Percentiles rank a stretch among this genome's conserved stretches.
Conservation (phyloP, 92 coral and sea anemone genomes). For the Palythoa caribaeorum region DNA sequence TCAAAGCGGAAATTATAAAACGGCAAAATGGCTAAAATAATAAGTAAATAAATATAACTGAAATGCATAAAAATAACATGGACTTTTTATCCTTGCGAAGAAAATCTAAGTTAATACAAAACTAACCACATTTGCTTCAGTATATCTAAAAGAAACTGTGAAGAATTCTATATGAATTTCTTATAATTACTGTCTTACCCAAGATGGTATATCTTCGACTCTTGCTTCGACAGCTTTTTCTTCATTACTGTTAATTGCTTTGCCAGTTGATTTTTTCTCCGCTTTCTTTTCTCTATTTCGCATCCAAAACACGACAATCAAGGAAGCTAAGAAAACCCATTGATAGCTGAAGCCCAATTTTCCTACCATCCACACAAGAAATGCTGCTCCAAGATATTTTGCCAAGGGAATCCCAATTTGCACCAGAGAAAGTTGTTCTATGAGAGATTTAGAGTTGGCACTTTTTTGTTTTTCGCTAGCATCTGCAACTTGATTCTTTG, state of each 20-base stretch:
- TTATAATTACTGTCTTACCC: slow-evolving; percentile 63
- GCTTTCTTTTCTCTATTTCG: slow-evolving; percentile 65
- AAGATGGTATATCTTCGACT: slow-evolving; percentile 84
- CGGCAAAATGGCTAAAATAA: too few relatives aligned
- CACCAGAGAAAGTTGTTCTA: slow-evolving; percentile 50
- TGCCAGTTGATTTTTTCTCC: slow-evolving; percentile 59
- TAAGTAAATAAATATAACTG: too few relatives aligned
- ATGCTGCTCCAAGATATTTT: slow-evolving; percentile 70
- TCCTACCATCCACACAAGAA: slow-evolving; percentile 76
- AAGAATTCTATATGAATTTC: neutral
- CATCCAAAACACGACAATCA: slow-evolving; percentile 62
- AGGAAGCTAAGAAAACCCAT: slow-evolving; percentile 68
- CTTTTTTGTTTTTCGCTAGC: neutral
- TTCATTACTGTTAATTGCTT: slow-evolving; percentile 72
- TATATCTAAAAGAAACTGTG: neutral
- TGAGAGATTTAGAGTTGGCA: slow-evolving; percentile 4
- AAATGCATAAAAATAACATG: too few relatives aligned
- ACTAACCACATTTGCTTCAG: neutral
- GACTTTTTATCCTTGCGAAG: too few relatives aligned
- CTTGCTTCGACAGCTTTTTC: slow-evolving; percentile 72
- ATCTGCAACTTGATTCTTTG: slow-evolving; percentile 7
- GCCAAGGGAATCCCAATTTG: slow-evolving; percentile 60
- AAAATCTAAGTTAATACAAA: neutral
- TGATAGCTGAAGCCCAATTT: slow-evolving; percentile 76
- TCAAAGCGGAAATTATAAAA: too few relatives aligned